Conservation (phyloP, 2,797 vertebrate species). For the Emydoidea blandingii region DNA sequence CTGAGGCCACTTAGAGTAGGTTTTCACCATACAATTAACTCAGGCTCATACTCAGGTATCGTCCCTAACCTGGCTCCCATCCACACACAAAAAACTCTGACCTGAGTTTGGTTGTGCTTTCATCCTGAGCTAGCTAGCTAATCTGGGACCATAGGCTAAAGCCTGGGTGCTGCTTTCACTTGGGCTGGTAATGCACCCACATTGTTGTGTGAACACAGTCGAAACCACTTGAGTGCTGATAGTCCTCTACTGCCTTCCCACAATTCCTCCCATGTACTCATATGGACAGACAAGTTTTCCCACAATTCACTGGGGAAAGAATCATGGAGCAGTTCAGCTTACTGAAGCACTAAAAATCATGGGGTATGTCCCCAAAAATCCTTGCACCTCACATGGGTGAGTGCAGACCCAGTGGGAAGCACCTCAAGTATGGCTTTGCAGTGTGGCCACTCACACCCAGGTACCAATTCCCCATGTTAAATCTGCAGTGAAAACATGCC, state of each 20-base stretch:
- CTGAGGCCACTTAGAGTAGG: background rate
- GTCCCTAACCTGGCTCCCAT: background rate
- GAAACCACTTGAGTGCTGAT: background rate
- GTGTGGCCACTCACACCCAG: background rate
- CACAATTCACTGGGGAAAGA: background rate
- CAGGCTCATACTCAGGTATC: background rate
- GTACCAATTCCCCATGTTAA: background rate
- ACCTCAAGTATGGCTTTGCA: background rate
- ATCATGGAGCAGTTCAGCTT: background rate
- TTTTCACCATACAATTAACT: background rate
- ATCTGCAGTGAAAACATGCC: background rate
- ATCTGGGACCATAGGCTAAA: background rate
- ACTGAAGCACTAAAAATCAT: background rate
- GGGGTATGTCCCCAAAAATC: background rate
- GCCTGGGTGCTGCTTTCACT: background rate
- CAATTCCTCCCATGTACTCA: background rate
- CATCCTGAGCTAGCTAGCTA: background rate
- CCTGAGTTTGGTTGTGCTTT: background rate
- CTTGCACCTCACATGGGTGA: background rate
- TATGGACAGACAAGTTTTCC: constrained; percentile 10
- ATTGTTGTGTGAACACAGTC: background rate
- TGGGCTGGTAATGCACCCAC: background rate
- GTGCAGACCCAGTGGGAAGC: background rate
- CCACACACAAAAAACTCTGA: background rate
- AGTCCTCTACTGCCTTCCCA: background rate